These are phyloP conservation scores for Hystrix brachyura DNA, from an alignment of 2,113 vertebrate genomes.

Conservation along the genomic window DNA sequence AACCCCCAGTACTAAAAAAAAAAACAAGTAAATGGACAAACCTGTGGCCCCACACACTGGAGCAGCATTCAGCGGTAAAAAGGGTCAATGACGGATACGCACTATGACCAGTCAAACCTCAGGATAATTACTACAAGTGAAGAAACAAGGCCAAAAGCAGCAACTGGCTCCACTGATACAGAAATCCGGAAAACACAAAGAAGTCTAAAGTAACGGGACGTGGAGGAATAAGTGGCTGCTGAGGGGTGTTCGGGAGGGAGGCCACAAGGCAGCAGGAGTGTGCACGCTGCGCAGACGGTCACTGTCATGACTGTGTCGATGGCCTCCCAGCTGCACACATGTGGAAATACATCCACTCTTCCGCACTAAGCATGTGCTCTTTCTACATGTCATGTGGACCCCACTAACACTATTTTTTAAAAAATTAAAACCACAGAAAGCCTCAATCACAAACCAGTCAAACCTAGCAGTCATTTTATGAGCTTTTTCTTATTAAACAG, in stretches of 20 bases:
- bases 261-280: not conserved
- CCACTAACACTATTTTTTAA: not conserved
- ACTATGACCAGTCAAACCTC: not conserved
- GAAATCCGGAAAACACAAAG: not conserved
- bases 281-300: not conserved
- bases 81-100: not conserved
- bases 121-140: not conserved
- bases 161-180: not conserved
- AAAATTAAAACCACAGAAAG: not conserved
- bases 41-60: not conserved
- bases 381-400: rapidly evolving
- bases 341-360: not conserved
- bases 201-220: not conserved
- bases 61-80: not conserved
- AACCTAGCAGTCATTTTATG: not conserved
- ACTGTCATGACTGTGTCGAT: not conserved
- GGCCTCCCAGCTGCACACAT: not conserved
- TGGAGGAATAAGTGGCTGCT: not conserved
- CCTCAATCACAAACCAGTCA: not conserved
- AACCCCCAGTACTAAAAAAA: not conserved
- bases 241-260: rapidly evolving
- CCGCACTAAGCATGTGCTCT: rapidly evolving
- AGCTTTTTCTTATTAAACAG: not conserved
- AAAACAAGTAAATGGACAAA: not conserved
- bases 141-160: not conserved